Evolutionary conservation across 2,888 invertebrate genomes (phyloP).

Genomic region (Polyommatus iphigenia): DNA sequence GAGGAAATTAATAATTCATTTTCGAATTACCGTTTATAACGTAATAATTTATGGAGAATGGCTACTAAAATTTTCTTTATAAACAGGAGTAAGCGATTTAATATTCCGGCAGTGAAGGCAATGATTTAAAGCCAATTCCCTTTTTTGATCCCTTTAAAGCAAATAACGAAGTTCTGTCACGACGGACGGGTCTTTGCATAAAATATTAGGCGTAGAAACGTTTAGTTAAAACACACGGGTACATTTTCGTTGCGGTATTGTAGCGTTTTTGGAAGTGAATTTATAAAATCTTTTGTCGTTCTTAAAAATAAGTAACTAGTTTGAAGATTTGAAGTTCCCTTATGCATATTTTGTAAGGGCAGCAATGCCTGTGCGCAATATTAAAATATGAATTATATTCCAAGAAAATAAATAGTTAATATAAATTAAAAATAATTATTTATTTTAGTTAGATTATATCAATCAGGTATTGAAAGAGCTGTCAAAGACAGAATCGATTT

Average conservation of each 20-base stretch:
- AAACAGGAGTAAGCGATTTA: slow-evolving; percentile 47
- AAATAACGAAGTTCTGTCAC: slow-evolving; percentile 70
- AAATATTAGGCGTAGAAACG: slow-evolving; percentile 57
- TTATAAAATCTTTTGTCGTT: no score
- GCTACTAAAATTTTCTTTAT: slow-evolving; percentile 3
- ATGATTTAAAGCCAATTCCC: slow-evolving; percentile 75
- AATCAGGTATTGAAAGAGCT: no score
- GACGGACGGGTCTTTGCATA: slow-evolving; percentile 70
- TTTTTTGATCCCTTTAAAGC: slow-evolving; percentile 71
- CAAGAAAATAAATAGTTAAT: no score
- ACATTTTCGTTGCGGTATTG: background rate
- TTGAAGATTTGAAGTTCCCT: no score
- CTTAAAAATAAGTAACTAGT: no score
- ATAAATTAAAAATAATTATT: no score
- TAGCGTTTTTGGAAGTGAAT: background rate
- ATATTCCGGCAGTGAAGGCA: slow-evolving; percentile 66
- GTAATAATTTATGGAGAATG: slow-evolving; percentile 6
- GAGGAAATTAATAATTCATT: slow-evolving; percentile 3
- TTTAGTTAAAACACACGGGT: slow-evolving; percentile 24
- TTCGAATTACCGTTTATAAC: slow-evolving; percentile 12
- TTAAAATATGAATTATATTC: no score
- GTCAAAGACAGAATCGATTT: no score
- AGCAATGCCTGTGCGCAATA: no score
- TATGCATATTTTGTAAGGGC: no score
- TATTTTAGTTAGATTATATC: no score